These are phyloP conservation scores for Solea solea DNA, from an alignment of 2,113 vertebrate genomes.

Conservation along the genomic window DNA sequence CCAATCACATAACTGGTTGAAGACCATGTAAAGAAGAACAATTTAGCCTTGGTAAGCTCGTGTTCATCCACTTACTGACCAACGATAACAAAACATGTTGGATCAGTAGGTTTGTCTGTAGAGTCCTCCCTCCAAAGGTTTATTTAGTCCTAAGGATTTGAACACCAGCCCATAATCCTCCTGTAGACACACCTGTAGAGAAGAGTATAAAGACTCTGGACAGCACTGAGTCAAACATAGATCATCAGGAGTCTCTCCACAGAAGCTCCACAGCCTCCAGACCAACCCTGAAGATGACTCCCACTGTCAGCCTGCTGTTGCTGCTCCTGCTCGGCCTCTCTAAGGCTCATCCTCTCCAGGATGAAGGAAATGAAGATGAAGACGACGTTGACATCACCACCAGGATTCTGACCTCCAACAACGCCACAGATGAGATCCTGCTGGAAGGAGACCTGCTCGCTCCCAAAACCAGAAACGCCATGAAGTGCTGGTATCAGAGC, in stretches of 20 bases:
- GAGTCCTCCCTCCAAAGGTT: slow-evolving; percentile 42
- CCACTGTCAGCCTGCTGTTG: slow-evolving; percentile 39
- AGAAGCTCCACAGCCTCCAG: slow-evolving; percentile 27
- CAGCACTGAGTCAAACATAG: slow-evolving; percentile 35
- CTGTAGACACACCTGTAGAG: slow-evolving; percentile 53
- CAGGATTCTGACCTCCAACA: slow-evolving; percentile 36
- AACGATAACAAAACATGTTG: not conserved
- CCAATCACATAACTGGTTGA: too few species aligned
- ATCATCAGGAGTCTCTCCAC: slow-evolving; percentile 31
- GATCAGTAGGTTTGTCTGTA: slow-evolving; percentile 20
- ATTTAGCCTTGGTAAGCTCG: too few species aligned
- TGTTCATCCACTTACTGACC: too few species aligned
- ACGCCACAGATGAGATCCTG: slow-evolving; percentile 3
- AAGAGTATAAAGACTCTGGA: slow-evolving; percentile 53
- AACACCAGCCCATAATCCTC: slow-evolving; percentile 42
- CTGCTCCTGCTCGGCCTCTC: slow-evolving; percentile 47
- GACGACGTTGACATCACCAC: slow-evolving; percentile 20
- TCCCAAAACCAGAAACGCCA: slow-evolving; percentile 41
- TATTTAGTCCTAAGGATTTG: slow-evolving; percentile 21
- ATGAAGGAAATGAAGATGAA: not conserved
- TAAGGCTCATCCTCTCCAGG: slow-evolving; percentile 23
- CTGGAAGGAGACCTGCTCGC: slow-evolving; percentile 46
- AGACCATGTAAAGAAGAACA: too few species aligned
- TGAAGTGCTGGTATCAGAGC: slow-evolving; percentile 3
- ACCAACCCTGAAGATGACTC: slow-evolving; percentile 41